phyloP scores from a whole-genome alignment of 1,140 invertebrate genomes.

The Bombyx mandarina region DNA sequence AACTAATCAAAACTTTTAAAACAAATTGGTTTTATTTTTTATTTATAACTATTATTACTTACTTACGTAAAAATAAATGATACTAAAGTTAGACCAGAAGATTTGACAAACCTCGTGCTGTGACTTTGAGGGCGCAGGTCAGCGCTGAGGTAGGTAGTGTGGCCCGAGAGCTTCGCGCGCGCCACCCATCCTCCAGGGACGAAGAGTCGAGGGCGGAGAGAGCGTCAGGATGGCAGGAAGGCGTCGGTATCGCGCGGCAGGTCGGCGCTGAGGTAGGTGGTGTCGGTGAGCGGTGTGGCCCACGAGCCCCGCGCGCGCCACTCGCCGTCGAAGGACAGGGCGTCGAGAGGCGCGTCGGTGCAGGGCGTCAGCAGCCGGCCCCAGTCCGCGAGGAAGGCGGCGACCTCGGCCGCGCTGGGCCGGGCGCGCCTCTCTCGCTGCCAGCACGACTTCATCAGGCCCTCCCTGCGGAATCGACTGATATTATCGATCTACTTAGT shows the following conservation, averaged over 20 bases:
- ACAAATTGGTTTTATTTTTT: neutral
- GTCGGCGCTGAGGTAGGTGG: slow-evolving; percentile 54
- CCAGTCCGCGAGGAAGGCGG: slow-evolving; percentile 38
- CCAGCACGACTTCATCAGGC: slow-evolving; percentile 84
- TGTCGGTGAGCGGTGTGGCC: slow-evolving; percentile 45
- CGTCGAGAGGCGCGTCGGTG: slow-evolving; percentile 79
- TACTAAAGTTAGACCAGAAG: neutral
- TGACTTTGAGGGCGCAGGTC: neutral
- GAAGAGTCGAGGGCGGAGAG: neutral
- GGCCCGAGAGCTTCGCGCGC: neutral
- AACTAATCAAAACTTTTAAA: neutral
- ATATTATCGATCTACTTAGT: too few species aligned
- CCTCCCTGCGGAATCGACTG: slow-evolving; percentile 70
- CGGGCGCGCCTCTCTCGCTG: slow-evolving; percentile 76
- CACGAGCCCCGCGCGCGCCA: slow-evolving; percentile 49
- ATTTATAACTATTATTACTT: neutral
- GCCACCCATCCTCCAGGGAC: neutral
- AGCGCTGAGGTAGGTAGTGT: neutral
- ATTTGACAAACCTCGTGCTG: too few species aligned
- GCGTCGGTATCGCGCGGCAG: slow-evolving; percentile 31
- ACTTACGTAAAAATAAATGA: neutral
- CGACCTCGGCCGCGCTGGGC: slow-evolving; percentile 81
- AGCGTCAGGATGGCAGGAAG: slow-evolving; percentile 28
- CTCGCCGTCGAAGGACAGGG: slow-evolving; percentile 32
- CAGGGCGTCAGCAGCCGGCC: slow-evolving; percentile 84